Base-by-base conservation (phyloP, 2,113 vertebrate species). In the Larimichthys crocea region DNA sequence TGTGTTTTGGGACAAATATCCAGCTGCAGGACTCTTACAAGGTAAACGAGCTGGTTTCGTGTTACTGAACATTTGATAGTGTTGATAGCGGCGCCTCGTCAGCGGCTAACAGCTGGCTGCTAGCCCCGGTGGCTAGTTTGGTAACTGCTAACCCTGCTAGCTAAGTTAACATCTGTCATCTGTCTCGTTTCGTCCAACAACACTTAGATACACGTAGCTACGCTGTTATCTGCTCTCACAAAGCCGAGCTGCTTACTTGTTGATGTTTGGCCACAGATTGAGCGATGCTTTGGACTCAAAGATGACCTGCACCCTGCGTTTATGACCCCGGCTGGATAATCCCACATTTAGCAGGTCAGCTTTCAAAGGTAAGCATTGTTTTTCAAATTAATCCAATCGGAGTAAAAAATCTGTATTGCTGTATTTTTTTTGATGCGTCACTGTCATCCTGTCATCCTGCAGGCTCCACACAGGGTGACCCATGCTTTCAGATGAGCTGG, bases 401-500 rank as follows among this genome's bases (percentile, higher is more conserved):
- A 22, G 8, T 42, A 59, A 26, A 26, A 26, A 0, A 22, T 17
- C 0, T 20, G 17, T 0, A 16, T 40, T 31, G 7, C 26, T 24
- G 24, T 24, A 3, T 26, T 26, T 3, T 0, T 0, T 40, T 19
- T 67, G 31, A 10, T 17, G 12, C 1, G 35, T 62, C 3, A 10
- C 0, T 49, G 24, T 57, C 17, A 15, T 80, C 4, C 24, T 78
- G 0, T 80, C 10, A 1, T 65, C 22, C 89, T 83, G 26, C 91
- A 97, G 96, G 91, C 94, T 90, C 92, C 90, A 88, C 76, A 94
- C 96, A 96, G 90, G 94, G 95, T 95, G 96, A 97, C 96, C 96
- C 96, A 99, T 99, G 98, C 97, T 99, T 97, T 99, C 98, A 94
- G 98, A 99, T 99, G 98, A 99, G 95, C 96, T 99, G 91, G 97